Percentiles rank a stretch among this genome's conserved stretches.
These are phyloP conservation scores for Drosophila erecta DNA, from an alignment of 1,140 invertebrate genomes.

Conservation along the genomic window DNA sequence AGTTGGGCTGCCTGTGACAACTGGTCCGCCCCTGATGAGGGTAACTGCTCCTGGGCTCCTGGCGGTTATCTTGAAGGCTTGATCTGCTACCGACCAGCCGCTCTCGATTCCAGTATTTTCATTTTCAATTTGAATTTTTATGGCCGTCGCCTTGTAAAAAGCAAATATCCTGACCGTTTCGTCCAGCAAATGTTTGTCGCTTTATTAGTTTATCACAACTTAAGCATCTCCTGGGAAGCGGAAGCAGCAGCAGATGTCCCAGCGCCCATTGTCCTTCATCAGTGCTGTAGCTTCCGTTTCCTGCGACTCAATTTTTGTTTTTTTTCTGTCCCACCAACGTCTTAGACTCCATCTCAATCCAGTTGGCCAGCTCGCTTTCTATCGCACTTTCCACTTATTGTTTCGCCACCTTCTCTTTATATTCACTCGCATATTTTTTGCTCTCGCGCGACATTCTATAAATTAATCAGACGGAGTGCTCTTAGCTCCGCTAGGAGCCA, in stretches of 20 bases:
- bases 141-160: constrained; percentile 69
- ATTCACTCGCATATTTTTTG: constrained; percentile 41
- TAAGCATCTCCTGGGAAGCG: constrained; percentile 59
- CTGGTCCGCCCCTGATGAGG: constrained; percentile 65
- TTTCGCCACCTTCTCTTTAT: constrained; percentile 38
- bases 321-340: background rate
- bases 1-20: constrained; percentile 54
- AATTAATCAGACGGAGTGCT: constrained; percentile 76
- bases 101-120: constrained; percentile 64
- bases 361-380: constrained; percentile 28
- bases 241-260: constrained; percentile 59
- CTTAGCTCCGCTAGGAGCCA: constrained; percentile 30
- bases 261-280: constrained; percentile 42
- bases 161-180: constrained; percentile 66
- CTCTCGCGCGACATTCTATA: constrained; percentile 71
- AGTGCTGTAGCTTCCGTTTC: constrained; percentile 24
- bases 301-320: too few species aligned
- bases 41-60: constrained; percentile 25
- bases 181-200: constrained; percentile 67
- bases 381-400: constrained; percentile 67
- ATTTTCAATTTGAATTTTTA: constrained; percentile 82
- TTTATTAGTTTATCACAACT: constrained; percentile 80
- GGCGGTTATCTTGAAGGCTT: constrained; percentile 45
- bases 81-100: constrained; percentile 48
- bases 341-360: constrained; percentile 7